phyloP scores from a whole-genome alignment of 1,140 invertebrate species.

The Sarcophaga peregrina region DNA sequence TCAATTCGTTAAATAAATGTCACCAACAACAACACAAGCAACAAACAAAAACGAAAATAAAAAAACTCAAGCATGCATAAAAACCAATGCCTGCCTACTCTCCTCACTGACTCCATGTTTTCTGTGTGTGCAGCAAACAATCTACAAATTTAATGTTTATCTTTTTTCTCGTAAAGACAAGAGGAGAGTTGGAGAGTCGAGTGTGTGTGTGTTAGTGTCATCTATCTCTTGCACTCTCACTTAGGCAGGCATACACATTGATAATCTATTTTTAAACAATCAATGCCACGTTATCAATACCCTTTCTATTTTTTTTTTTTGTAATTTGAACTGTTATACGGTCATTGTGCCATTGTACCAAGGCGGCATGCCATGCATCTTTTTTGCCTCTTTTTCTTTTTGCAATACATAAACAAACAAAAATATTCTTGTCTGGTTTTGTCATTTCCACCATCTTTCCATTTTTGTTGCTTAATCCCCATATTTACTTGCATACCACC shows the following conservation, averaged over 20 bases:
- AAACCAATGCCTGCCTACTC: not conserved
- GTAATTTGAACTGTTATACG: not conserved
- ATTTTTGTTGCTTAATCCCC: no score
- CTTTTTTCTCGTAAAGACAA: not conserved
- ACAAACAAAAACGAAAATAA: not conserved
- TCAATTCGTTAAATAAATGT: not conserved
- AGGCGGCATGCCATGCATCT: not conserved
- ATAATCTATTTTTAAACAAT: slow-evolving; percentile 19
- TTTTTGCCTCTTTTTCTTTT: no score
- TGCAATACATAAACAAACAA: not conserved
- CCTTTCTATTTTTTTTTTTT: not conserved
- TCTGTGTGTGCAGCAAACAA: not conserved
- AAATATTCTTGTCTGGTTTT: slow-evolving; percentile 13
- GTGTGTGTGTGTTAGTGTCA: not conserved
- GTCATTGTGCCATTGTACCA: slow-evolving; percentile 21
- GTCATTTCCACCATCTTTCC: not conserved
- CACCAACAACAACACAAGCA: not conserved
- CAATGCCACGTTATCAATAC: slow-evolving; percentile 23
- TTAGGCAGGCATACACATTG: not conserved
- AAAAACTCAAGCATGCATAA: not conserved
- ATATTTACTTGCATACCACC: no score
- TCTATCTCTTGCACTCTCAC: not conserved
- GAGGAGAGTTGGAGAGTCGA: not conserved
- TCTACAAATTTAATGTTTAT: not conserved
- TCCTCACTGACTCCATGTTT: not conserved